Percentiles rank a stretch among this genome's conserved stretches.
These are phyloP conservation scores for Cryptotis parvus DNA, from an alignment of 2,113 vertebrate genomes.

Conservation along the genomic window DNA sequence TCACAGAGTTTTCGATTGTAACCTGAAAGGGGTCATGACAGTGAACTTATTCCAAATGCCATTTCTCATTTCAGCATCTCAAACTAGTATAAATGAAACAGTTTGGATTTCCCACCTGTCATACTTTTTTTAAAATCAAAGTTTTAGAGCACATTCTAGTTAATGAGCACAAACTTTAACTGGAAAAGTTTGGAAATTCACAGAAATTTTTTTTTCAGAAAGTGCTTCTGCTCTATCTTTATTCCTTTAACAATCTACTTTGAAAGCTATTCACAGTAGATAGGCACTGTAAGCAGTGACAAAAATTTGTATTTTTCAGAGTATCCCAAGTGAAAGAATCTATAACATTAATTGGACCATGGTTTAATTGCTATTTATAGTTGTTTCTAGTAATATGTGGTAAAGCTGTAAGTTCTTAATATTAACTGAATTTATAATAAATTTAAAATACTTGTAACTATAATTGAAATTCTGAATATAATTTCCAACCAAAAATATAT, in stretches of 20 bases:
- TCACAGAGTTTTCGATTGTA: slow-evolving; percentile 42
- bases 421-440: slow-evolving; percentile 51
- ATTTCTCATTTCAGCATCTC: not conserved
- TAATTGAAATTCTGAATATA: slow-evolving; percentile 6
- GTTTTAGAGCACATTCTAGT: not conserved
- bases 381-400: no score
- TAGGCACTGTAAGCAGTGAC: slow-evolving; percentile 40
- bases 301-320: slow-evolving; percentile 56
- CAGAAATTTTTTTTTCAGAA: not conserved
- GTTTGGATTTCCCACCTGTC: slow-evolving; percentile 51
- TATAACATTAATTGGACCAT: not conserved
- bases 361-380: slow-evolving; percentile 51
- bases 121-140: slow-evolving; percentile 50
- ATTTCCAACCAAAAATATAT: no score
- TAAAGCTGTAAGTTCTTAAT: no score
- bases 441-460: slow-evolving; percentile 45
- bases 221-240: not conserved
- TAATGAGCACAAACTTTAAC: slow-evolving; percentile 63
- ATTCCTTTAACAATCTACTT: slow-evolving; percentile 40
- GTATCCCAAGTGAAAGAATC: not conserved
- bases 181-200: not conserved
- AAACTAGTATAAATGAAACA: slow-evolving; percentile 8
- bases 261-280: not conserved
- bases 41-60: slow-evolving; percentile 44
- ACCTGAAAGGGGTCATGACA: slow-evolving; percentile 7